These are phyloP conservation scores for Sitta europaea DNA, from an alignment of 2,113 vertebrate species.

Conservation along the genomic window DNA sequence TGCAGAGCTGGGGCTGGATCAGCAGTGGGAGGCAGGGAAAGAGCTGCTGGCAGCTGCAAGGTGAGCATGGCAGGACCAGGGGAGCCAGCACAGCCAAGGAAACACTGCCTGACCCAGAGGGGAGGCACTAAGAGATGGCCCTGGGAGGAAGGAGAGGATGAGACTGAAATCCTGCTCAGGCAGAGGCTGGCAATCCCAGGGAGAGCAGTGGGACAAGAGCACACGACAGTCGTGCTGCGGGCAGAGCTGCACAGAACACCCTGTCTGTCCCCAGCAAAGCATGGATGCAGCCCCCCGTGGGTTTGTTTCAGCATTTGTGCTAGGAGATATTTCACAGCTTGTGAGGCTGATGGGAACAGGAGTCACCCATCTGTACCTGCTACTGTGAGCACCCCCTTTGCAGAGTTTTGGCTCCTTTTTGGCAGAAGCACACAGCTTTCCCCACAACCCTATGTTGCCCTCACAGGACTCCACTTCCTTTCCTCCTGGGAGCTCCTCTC, in stretches of 20 bases:
- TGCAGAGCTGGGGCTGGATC: background rate
- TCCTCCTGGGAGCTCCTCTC: background rate
- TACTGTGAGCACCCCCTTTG: background rate
- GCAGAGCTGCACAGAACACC: background rate
- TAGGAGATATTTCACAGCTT: background rate
- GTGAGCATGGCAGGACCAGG: background rate
- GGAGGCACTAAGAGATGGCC: background rate
- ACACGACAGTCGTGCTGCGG: accelerated
- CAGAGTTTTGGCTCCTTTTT: background rate
- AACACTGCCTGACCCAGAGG: background rate
- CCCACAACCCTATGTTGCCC: accelerated
- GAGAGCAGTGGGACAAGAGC: background rate
- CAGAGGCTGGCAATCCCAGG: background rate
- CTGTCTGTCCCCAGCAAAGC: background rate
- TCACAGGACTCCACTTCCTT: background rate
- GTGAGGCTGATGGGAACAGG: background rate
- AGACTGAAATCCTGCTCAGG: background rate
- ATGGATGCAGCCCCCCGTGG: accelerated
- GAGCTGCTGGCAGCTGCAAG: background rate
- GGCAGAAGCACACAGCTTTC: background rate
- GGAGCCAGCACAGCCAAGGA: background rate
- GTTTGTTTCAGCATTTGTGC: background rate
- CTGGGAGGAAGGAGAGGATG: background rate
- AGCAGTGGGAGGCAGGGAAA: background rate
- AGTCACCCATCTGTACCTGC: background rate